phyloP scores from a whole-genome alignment of 2,888 invertebrate genomes.

The Ophioninae sp. region DNA sequence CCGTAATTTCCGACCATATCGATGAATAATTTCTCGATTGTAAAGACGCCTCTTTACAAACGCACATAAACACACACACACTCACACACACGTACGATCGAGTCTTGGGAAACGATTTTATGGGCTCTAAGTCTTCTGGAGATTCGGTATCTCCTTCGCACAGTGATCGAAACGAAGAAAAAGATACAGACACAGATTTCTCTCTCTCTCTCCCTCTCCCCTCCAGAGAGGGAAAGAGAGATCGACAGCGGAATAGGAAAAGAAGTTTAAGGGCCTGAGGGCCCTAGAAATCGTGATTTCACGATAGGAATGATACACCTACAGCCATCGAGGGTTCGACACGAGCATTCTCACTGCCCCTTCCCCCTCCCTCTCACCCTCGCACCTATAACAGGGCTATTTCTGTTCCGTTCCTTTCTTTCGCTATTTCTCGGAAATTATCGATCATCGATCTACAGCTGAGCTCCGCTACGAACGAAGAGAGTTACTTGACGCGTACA shows the following conservation, averaged over 20 bases:
- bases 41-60: not conserved
- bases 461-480: conserved; percentile 28
- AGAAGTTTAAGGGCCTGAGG: conserved; percentile 48
- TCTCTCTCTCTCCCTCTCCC: too few species aligned
- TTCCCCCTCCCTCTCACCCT: conserved; percentile 5
- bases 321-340: conserved; percentile 35
- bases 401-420: conserved; percentile 45
- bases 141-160: conserved; percentile 16
- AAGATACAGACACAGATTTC: not conserved
- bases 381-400: conserved; percentile 12
- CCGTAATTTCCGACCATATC: not conserved
- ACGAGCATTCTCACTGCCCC: conserved; percentile 32
- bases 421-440: conserved; percentile 58
- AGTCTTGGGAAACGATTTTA: conserved; percentile 40
- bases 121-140: conserved; percentile 6
- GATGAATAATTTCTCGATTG: conserved; percentile 1
- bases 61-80: not conserved
- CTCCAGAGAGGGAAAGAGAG: not conserved
- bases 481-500: not conserved
- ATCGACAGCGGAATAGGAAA: not conserved
- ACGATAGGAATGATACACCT: conserved; percentile 60
- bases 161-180: not conserved
- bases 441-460: conserved; percentile 59
- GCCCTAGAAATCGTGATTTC: conserved; percentile 55
- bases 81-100: conserved; percentile 2